These are phyloP conservation scores for Acleris laterana DNA, from an alignment of 2,888 invertebrate genomes.

Conservation along the genomic window DNA sequence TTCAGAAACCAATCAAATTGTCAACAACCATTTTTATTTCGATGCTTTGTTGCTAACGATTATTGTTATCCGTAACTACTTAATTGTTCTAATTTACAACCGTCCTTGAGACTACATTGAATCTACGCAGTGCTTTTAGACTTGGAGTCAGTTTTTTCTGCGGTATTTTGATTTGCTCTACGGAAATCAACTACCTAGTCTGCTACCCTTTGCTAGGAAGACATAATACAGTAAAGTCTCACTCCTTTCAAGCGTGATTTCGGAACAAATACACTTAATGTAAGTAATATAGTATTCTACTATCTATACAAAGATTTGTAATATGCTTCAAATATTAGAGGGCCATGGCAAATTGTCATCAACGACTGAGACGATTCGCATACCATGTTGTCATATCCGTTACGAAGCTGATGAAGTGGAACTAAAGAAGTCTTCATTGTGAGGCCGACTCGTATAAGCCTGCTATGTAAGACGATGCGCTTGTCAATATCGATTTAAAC, in stretches of 20 bases:
- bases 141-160: background rate
- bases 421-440: slow-evolving; percentile 53
- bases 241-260: no score
- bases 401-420: slow-evolving; percentile 51
- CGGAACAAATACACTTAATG: no score
- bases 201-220: no score
- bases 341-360: slow-evolving; percentile 35
- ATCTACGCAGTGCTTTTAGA: background rate
- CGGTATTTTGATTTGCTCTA: no score
- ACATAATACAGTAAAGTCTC: no score
- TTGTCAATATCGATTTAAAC: slow-evolving; percentile 23
- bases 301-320: background rate
- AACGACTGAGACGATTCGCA: slow-evolving; percentile 40
- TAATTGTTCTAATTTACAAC: background rate
- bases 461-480: slow-evolving; percentile 27
- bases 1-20: slow-evolving; percentile 23
- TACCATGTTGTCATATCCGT: slow-evolving; percentile 58
- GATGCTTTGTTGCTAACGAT: slow-evolving; percentile 14
- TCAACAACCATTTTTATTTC: slow-evolving; percentile 9
- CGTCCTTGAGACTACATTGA: background rate
- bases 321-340: slow-evolving; percentile 21
- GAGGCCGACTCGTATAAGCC: slow-evolving; percentile 15
- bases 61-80: slow-evolving; percentile 1
- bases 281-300: no score
- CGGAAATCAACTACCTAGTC: no score